Percentiles rank a stretch among this genome's conserved stretches.
These are phyloP conservation scores for Bruchidius siliquastri DNA, from an alignment of 2,888 invertebrate species.

Conservation along the genomic window DNA sequence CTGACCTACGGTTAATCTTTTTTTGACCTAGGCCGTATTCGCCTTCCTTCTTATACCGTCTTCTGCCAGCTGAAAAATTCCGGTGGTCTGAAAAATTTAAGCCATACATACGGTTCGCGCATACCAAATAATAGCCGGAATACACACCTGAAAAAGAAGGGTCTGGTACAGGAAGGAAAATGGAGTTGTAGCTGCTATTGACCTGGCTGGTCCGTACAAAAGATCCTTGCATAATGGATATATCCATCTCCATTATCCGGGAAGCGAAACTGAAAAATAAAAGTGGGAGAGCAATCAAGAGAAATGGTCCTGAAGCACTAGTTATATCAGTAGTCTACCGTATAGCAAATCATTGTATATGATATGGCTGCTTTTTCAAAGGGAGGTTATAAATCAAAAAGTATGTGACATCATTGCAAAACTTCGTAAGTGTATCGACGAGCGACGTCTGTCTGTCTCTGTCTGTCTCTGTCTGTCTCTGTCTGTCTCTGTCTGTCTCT, in stretches of 20 bases:
- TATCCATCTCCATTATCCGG: neutral
- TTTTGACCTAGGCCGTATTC: too few relatives aligned
- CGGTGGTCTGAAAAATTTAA: neutral
- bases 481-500: conserved; percentile 1
- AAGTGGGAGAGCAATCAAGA: neutral
- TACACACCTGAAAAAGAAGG: neutral
- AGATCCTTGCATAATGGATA: neutral
- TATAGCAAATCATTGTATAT: too few relatives aligned
- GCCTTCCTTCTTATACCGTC: too few relatives aligned
- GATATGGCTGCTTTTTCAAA: too few relatives aligned
- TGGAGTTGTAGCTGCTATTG: neutral
- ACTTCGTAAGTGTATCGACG: too few relatives aligned
- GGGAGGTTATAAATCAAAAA: too few relatives aligned
- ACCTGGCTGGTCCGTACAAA: neutral
- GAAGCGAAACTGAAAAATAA: neutral
- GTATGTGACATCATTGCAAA: too few relatives aligned
- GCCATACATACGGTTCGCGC: neutral
- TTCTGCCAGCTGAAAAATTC: neutral
- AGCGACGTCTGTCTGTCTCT: conserved; percentile 4
- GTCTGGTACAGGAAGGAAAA: neutral
- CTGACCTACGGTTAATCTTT: too few relatives aligned
- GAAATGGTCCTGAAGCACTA: neutral
- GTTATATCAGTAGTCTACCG: neutral
- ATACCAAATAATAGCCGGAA: neutral
- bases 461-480: conserved; percentile 6